phyloP scores from a whole-genome alignment of 92 coral and sea anemone species.

The Montipora capitata region DNA sequence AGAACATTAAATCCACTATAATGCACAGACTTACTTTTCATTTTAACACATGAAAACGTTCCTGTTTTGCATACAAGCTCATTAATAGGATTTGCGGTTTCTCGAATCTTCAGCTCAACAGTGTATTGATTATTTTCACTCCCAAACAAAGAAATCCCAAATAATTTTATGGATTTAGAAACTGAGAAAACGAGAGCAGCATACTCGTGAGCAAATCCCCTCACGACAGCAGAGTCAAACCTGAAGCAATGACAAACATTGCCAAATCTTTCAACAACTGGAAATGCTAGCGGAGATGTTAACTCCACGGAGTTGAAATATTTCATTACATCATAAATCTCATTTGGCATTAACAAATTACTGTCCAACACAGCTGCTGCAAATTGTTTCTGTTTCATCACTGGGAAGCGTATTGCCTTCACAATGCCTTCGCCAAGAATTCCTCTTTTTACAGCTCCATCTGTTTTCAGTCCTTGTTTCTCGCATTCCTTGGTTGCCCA shows the following conservation, averaged over 20 bases:
- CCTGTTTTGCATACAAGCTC: too few relatives aligned
- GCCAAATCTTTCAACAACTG: not conserved
- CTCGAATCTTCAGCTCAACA: too few relatives aligned
- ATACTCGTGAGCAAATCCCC: too few relatives aligned
- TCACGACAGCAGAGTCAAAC: too few relatives aligned
- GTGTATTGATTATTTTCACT: too few relatives aligned
- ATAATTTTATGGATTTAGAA: too few relatives aligned
- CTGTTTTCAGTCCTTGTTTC: not conserved
- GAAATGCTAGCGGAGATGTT: not conserved
- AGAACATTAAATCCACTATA: conserved; percentile 15
- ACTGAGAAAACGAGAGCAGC: too few relatives aligned
- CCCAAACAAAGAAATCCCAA: too few relatives aligned
- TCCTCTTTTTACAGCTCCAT: not conserved
- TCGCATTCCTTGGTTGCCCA: conserved; percentile 17
- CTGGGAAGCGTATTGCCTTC: conserved; percentile 2
- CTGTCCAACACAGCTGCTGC: not conserved
- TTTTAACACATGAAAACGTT: not conserved
- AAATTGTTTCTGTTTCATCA: conserved; percentile 13
- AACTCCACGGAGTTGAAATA: not conserved
- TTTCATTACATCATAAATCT: not conserved
- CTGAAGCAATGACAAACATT: too few relatives aligned
- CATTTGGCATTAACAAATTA: conserved; percentile 4
- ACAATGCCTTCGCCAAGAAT: conserved; percentile 5
- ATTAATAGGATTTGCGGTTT: too few relatives aligned
- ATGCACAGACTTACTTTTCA: too few relatives aligned